Evolutionary conservation across 2,888 invertebrate species (phyloP), one percentile per base, ranked within the genome.

Genomic region (Ecliptopera silaceata): DNA sequence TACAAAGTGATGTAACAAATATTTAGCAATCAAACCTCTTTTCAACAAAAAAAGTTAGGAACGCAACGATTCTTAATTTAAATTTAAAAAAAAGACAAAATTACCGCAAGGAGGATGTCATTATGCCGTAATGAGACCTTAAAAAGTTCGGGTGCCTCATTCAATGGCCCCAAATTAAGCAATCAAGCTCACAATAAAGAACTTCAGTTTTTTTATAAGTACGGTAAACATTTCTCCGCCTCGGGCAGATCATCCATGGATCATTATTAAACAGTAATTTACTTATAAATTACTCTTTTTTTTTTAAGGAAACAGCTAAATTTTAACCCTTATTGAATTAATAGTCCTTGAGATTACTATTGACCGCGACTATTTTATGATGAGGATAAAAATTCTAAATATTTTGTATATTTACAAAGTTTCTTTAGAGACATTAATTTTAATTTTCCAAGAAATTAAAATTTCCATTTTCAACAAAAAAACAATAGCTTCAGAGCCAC

Each of bases 121-220:
- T 64, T 64, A 64, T 29, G 45, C 46, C 42, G 41, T 61, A 59
- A 63, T 49, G 45, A 61, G 34, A 43, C 51, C 42, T 55, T 51
- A 47, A 57, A 61, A 61, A 56, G 47, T 52, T 49, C 44, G 55
- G 50, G 41, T 56, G 51, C 54, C 51, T 58, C 56, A 60, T 59
- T 63, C 61, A 63, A 59, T 56, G 55, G 29, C 29, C 45, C 56
- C 57, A 63, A 65, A 66, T 68, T 59, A 63, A 68, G 67, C 50
- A 57, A 68, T 65, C 61, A 60, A 41, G 51, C 48, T 56, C 56
- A 56, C 51, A 39, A 47, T 63, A 42, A 48, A 48, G 22, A 62
- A 57, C 41, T 15, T 41, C 22, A 49, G 36, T 50, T 55, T 53
- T 58, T 53, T 56, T 55, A 47, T 47, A 32, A 26, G 13, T 49